Base-by-base conservation (phyloP, 2,888 invertebrate genomes). In the Eupithecia insigniata region DNA sequence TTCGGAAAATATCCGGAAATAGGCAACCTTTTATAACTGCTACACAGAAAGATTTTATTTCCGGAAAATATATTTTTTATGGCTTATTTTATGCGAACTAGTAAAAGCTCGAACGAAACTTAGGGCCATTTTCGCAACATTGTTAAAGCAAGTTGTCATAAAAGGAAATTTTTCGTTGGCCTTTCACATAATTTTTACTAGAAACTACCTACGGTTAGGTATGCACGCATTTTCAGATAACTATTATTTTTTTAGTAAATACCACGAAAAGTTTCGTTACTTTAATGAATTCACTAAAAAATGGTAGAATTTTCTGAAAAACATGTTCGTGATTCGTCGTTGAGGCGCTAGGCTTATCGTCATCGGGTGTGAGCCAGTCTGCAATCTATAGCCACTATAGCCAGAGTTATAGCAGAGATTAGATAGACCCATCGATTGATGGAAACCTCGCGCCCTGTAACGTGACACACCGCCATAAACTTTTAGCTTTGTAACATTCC, bases 401-500 rank as follows among this genome's bases (percentile, higher is more conserved):
- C 12, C 7, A 34, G 26, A 61, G 16, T 30, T 34, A 34, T 51
- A 46, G n/a, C 60, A 28, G 18, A 70, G 76, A 78, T 75, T 74
- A 76, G 72, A 69, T 61, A 66, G 61, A 43, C 61, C 69, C 76
- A 83, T 85, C 84, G 84, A 84, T 83, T 82, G 74, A 77, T 71
- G 80, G 81, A 80, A 82, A 80, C 77, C 83, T 84, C 76, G 78
- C 77, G 74, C 79, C 78, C 78, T 76, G 81, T 80, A 81, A 82
- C 83, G 81, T 81, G 84, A 82, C 79, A 82, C 78, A 74, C 76
- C 72, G 79, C 80, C 79, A 80, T 84, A 82, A 82, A 76, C 67
- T 72, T 80, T 76, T 77, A 82, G 83, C 83, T 84, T 81, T 75
- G 77, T 78, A 84, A 84, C 86, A 87, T 86, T 86, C 86, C 84